Percentiles rank a stretch among this genome's conserved stretches.
Evolutionary conservation across 1,140 invertebrate species (phyloP).

Genomic region (Hormaphis cornu): DNA sequence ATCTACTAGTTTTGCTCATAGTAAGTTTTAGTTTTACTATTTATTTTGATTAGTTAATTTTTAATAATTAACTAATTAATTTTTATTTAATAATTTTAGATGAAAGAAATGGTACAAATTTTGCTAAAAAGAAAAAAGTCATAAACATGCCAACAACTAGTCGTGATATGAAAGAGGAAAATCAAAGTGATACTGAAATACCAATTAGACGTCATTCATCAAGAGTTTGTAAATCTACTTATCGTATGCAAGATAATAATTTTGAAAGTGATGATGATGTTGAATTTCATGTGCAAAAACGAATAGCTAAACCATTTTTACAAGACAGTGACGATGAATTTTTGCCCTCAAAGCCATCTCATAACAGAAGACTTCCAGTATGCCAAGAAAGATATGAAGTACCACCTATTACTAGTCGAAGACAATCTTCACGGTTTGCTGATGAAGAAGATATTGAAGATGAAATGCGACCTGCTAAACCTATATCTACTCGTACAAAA

Average conservation of each 20-base stretch:
- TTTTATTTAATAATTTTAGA: slow-evolving; percentile 3
- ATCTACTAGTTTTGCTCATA: slow-evolving; percentile 30
- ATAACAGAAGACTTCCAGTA: background rate
- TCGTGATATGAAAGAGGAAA: slow-evolving; percentile 4
- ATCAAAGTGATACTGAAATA: slow-evolving; percentile 4
- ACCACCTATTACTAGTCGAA: slow-evolving; percentile 17
- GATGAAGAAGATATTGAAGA: background rate
- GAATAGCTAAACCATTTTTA: background rate
- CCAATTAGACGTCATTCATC: slow-evolving; percentile 23
- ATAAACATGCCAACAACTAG: slow-evolving; percentile 1
- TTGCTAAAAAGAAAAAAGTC: background rate
- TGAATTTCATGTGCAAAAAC: background rate
- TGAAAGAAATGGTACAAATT: slow-evolving; percentile 10
- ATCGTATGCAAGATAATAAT: background rate
- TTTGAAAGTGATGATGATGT: slow-evolving; percentile 3
- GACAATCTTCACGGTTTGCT: background rate
- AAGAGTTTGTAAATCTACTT: slow-evolving; percentile 16
- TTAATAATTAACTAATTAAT: background rate
- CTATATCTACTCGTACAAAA: background rate
- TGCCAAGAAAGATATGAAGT: slow-evolving; percentile 16
- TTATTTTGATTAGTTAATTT: background rate
- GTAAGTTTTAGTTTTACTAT: too few species aligned
- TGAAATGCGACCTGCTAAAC: background rate
- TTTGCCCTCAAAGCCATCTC: slow-evolving; percentile 13
- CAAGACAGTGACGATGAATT: slow-evolving; percentile 14